Percentiles rank a stretch among this genome's conserved stretches.
These are phyloP conservation scores for Spodoptera littoralis DNA, from an alignment of 2,888 invertebrate species.

Conservation along the genomic window DNA sequence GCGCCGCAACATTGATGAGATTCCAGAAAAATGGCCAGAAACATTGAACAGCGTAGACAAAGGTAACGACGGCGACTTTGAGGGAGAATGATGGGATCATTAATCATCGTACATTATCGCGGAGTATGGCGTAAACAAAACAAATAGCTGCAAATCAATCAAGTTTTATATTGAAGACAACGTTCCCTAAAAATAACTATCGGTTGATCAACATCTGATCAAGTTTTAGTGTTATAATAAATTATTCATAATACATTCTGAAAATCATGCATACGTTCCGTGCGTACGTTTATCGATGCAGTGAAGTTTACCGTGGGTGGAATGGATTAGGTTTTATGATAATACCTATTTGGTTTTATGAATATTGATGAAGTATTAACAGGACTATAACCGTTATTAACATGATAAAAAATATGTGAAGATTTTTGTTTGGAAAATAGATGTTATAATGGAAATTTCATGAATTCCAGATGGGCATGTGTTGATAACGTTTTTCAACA, in stretches of 20 bases:
- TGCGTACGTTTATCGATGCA: constrained; percentile 34
- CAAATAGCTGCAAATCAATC: constrained; percentile 57
- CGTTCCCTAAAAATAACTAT: constrained; percentile 33
- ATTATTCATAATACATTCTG: constrained; percentile 36
- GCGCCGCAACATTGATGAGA: constrained; percentile 71
- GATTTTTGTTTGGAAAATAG: constrained; percentile 17
- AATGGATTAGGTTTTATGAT: constrained; percentile 49
- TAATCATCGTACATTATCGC: constrained; percentile 57
- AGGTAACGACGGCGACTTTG: constrained; percentile 68
- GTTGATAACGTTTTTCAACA: constrained; percentile 88
- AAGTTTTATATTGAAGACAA: constrained; percentile 42
- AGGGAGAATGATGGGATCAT: constrained; percentile 47
- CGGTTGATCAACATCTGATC: constrained; percentile 40
- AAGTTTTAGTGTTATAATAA: constrained; percentile 37
- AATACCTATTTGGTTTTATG: constrained; percentile 40
- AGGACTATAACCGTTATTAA: constrained; percentile 36
- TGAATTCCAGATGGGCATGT: constrained; percentile 79
- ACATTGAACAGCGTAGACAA: constrained; percentile 73
- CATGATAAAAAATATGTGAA: constrained; percentile 21
- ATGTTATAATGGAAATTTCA: constrained; percentile 14
- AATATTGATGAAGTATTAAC: constrained; percentile 51
- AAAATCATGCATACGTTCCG: constrained; percentile 24
- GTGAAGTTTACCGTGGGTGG: constrained; percentile 33
- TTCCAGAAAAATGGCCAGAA: constrained; percentile 78
- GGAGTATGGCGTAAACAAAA: constrained; percentile 60